Base-by-base conservation (phyloP, 1,140 invertebrate species). In the Drosophila fuyamai region DNA sequence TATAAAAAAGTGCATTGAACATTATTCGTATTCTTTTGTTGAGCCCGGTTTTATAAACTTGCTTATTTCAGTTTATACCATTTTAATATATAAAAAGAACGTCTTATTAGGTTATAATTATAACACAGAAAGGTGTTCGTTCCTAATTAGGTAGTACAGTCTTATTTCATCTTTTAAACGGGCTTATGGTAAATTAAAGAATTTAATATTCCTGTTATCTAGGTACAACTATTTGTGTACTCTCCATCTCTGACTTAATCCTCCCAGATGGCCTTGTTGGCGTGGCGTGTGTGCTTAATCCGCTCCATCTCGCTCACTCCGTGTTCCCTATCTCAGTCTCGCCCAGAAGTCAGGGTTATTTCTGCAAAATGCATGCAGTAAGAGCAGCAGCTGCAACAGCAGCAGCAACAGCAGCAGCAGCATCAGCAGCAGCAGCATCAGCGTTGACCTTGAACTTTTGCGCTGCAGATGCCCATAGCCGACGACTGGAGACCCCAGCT, bases 371-470 rank as follows among this genome's bases (percentile, higher is more conserved):
- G 51, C 75, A 77, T 55, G 56, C 62, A 27, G 67, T 35, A 50
- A 58, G 40, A 50, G 57, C 56, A 36, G 29, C 62, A 27, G 51
- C 23, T 48, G 29, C 51, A 36, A 38, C 41, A 60, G 43, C 57
- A 55, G 14, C 23, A 59, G 29, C 23, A 23, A 50, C 62, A 27
- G 60, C 23, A 50, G 46, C 35, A 48, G 44, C 56, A 36, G 29
- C 62, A 27, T 36, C 56, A 27, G 32, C 36, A 14, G 58, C 40
- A 56, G 13, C 56, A 44, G 57, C 56, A 63, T 47, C 58, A 58
- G 16, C 40, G 61, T 16, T 70, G 83, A 88, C 83, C 83, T 86
- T 86, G 83, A 86, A 86, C 83, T 86, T 85, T 79, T 76, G 73
- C 67, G 74, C 62, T 79, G 79, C 82, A 83, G 75, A 63, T 71